Conservation (phyloP, 2,113 vertebrate species). For the Gavia stellata region DNA sequence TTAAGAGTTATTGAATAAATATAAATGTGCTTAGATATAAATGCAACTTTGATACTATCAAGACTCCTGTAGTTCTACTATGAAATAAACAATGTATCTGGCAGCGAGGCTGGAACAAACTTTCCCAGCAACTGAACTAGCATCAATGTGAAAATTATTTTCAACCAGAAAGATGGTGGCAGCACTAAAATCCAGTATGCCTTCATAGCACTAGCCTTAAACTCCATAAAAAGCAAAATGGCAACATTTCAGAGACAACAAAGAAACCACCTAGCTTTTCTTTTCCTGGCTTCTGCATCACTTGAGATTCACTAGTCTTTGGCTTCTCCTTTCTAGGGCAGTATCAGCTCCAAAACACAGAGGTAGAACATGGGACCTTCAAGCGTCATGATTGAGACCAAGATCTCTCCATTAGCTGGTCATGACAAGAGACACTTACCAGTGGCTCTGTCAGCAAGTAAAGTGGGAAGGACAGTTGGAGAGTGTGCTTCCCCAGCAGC, state of each 20-base stretch:
- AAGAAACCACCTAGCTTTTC: neutral
- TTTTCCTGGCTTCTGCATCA: neutral
- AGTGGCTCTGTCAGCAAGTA: neutral
- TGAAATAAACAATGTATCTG: neutral
- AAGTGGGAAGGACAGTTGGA: neutral
- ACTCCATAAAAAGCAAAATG: neutral
- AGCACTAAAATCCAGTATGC: neutral
- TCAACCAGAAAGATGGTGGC: neutral
- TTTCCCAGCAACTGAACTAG: neutral
- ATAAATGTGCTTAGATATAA: neutral
- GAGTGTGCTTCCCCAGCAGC: neutral
- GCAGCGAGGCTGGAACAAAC: neutral
- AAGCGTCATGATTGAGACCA: neutral
- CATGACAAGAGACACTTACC: neutral
- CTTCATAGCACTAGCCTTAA: neutral
- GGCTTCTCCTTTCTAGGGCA: neutral
- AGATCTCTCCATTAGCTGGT: neutral
- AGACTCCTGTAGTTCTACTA: neutral
- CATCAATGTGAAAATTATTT: neutral
- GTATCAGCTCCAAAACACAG: neutral
- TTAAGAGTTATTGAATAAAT: neutral
- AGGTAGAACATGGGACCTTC: neutral
- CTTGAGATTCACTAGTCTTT: neutral
- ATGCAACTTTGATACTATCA: neutral
- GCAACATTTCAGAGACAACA: neutral